Evolutionary conservation across 2,113 vertebrate species (phyloP), one percentile per base, ranked within the genome.

Genomic region (Caranx melampygus): DNA sequence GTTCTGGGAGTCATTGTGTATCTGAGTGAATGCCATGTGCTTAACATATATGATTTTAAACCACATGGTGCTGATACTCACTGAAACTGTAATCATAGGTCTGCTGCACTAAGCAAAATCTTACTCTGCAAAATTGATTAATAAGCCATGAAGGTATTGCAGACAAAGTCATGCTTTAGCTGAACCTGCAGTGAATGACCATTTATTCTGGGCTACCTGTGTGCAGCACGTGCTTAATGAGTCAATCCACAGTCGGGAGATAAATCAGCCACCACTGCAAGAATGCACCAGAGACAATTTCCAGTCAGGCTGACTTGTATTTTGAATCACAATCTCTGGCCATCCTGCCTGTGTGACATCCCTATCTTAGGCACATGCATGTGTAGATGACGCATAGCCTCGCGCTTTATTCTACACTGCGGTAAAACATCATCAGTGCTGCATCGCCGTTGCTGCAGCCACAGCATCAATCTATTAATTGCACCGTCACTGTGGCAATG

Each of bases 381-480:
- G 33, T 68, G 45, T 0, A 26, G 35, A 72, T 42, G 65, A 71
- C 72, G 18, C 74, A 54, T 51, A 82, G 62, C 55, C 70, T 21
- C 33, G 5, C 54, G 71, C 18, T 66, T 54, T 31, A 63, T 70
- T 75, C 78, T 82, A 80, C 72, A 49, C 74, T 67, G 70, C 72
- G 12, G 63, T 81, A 80, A 90, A 72, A 83, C 71, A 60, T 81
- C 59, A 78, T 75, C 76, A 57, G 73, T 63, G 64, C 82, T 69
- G 63, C 10, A 90, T 91, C 89, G 26, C 88, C 78, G 82, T 59
- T 62, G 83, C 88, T n/a, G 72, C 81, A 70, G 86, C 78, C 58
- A 72, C 73, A 62, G 86, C 84, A 84, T 87, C 84, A 86, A 88
- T 92, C 91, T 75, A 87, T 90, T 92, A 91, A 91, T 90, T 88